A percentile compares a stretch with the other conserved stretches of the same genome.
Evolutionary conservation across 2,797 vertebrate species (phyloP).

Genomic region (Silurus aristotelis): DNA sequence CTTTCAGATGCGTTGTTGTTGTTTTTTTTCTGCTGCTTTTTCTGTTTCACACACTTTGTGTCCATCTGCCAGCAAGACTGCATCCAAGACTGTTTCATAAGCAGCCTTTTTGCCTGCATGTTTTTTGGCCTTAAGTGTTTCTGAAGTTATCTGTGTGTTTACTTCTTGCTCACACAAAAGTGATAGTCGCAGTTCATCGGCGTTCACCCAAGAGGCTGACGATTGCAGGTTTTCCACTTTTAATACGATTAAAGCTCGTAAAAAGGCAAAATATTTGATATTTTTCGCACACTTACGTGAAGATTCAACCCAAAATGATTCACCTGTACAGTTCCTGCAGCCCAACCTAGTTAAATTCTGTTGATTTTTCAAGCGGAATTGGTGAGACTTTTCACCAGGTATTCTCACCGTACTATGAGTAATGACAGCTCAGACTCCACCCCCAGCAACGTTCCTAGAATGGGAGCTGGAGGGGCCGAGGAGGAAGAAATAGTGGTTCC

Average conservation of each 20-base stretch:
- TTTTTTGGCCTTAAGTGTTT: constrained; percentile 27
- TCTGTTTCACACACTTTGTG: constrained; percentile 28
- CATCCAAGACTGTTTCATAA: constrained; percentile 58
- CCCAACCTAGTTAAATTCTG: constrained; percentile 67
- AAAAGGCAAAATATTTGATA: not conserved
- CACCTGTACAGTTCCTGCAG: constrained; percentile 59
- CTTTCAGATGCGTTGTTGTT: constrained; percentile 8
- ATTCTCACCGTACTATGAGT: constrained; percentile 75
- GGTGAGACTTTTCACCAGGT: constrained; percentile 53
- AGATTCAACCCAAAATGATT: constrained; percentile 49
- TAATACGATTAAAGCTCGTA: not conserved
- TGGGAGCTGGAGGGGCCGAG: constrained; percentile 64
- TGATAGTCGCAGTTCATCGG: not conserved
- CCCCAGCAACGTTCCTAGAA: constrained; percentile 68
- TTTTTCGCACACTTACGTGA: constrained; percentile 10
- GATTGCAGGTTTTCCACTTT: not conserved
- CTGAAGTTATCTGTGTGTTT: constrained; percentile 3
- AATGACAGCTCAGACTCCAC: constrained; percentile 74
- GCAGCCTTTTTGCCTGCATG: constrained; percentile 36
- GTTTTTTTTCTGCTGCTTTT: constrained; percentile 30
- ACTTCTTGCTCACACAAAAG: not conserved
- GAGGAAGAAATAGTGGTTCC: constrained; percentile 64
- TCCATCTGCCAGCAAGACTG: constrained; percentile 53
- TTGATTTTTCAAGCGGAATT: constrained; percentile 20
- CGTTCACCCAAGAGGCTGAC: constrained; percentile 1